These are phyloP conservation scores for Lordiphosa clarofinis DNA, from an alignment of 1,140 invertebrate genomes.

Conservation along the genomic window DNA sequence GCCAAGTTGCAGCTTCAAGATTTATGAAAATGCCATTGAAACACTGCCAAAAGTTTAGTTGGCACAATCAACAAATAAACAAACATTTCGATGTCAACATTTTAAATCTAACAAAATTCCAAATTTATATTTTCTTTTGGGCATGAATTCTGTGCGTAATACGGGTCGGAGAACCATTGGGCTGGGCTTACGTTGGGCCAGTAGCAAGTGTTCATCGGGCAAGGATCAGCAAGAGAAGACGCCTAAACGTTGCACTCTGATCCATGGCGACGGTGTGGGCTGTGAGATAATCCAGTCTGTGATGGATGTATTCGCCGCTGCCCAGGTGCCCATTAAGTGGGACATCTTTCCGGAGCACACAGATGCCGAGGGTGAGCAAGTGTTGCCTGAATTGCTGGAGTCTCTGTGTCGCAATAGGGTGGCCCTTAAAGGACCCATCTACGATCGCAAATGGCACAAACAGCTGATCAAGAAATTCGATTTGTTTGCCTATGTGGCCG, in stretches of 20 bases:
- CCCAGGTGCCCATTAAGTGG: conserved; percentile 45
- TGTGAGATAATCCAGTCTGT: conserved; percentile 35
- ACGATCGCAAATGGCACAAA: conserved; percentile 5
- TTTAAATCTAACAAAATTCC: conserved; percentile 14
- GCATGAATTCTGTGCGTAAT: conserved; percentile 47
- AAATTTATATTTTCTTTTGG: conserved; percentile 29
- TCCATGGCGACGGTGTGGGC: conserved; percentile 52
- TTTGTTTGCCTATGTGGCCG: conserved; percentile 43
- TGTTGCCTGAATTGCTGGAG: conserved; percentile 13
- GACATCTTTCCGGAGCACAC: conserved; percentile 14
- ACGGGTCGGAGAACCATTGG: conserved; percentile 1
- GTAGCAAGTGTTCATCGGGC: background rate
- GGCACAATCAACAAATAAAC: conserved; percentile 3
- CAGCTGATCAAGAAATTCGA: conserved; percentile 39
- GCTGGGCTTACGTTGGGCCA: background rate
- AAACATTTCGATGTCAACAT: conserved; percentile 21
- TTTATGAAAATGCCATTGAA: conserved; percentile 39
- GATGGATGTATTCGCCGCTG: conserved; percentile 15
- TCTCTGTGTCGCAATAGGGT: conserved; percentile 38
- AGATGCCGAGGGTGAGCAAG: background rate
- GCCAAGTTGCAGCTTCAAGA: conserved; percentile 22
- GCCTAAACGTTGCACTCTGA: conserved; percentile 27
- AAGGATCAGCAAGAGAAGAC: background rate
- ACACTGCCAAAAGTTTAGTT: conserved; percentile 23
- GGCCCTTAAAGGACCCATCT: conserved; percentile 47